Evolutionary conservation across 1,140 invertebrate species (phyloP), one percentile per base, ranked within the genome.

Genomic region (Caenorhabditis inopinata): DNA sequence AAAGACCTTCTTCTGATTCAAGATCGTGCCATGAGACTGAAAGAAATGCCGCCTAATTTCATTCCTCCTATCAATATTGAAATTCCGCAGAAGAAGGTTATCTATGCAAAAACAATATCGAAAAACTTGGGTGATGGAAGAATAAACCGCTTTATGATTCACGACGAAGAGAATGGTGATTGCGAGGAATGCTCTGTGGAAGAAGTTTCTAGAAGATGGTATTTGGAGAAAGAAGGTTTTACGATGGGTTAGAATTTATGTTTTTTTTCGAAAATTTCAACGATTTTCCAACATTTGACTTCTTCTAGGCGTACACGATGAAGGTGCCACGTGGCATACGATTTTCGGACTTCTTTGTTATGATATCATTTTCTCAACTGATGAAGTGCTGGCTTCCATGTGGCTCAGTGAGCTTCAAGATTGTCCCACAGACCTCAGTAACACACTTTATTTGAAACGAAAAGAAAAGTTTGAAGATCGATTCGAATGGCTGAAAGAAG

Each of bases 271-370:
- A n/a, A n/a, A n/a, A n/a, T n/a, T n/a, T n/a, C n/a, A n/a, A n/a
- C n/a, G 14, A 42, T 42, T 14, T 14, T 42, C 14, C 14, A 42
- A 42, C 14, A 5, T 14, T 5, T 46, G 14, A 16, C 5, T 23
- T 0, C 45, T 75, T 75, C 11, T 23, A 75, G 82, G 84, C 21
- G 51, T 86, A 4, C 80, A 82, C 74, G 78, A 48, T 29, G 85
- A 85, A 78, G 85, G 85, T 27, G n/a, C 53, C 23, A 76, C 85
- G 35, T 86, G 85, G 85, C 85, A 87, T 27, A 84, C 85, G 2
- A 11, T 86, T 5, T 87, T 84, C 68, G 80, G 84, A n/a, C 74
- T 86, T 16, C 29, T 85, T 42, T 86, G 82, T 68, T 83, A 76
- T 38, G 85, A 87, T 46, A 84, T 86, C 48, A 81, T 86, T 53